Evolutionary conservation across 1,140 invertebrate genomes (phyloP).

Genomic region (Linepithema humile): DNA sequence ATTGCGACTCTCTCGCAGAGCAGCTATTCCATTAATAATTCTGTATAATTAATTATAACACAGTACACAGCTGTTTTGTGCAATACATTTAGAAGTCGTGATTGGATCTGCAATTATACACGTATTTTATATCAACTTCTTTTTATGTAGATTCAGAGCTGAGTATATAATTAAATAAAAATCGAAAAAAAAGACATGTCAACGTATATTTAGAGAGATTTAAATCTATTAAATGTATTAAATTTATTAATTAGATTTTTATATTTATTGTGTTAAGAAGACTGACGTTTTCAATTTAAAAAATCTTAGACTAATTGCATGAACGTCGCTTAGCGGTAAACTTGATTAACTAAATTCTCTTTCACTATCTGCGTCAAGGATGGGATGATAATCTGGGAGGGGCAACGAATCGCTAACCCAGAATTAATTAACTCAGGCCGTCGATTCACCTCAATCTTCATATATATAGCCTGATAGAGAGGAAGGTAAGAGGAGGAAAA

Average conservation of each 20-base stretch:
- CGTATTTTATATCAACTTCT: neutral
- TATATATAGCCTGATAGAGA: neutral
- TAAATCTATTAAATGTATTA: no score
- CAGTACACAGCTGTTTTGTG: neutral
- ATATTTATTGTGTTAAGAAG: no score
- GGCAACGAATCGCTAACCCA: constrained; percentile 17
- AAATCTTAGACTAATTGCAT: neutral
- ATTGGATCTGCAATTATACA: neutral
- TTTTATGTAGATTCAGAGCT: no score
- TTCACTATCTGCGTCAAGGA: neutral
- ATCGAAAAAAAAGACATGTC: neutral
- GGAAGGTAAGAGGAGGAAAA: neutral
- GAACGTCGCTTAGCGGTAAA: neutral
- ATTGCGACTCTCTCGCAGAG: neutral
- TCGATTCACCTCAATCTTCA: neutral
- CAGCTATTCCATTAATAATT: constrained; percentile 14
- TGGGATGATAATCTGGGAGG: constrained; percentile 1
- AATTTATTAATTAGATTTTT: no score
- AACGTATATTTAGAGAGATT: no score
- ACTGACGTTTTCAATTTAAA: neutral
- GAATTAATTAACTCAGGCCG: constrained; percentile 28
- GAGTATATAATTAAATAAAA: neutral
- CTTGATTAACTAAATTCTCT: constrained; percentile 25
- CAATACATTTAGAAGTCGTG: neutral
- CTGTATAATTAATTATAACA: neutral